These are phyloP conservation scores for Naja naja DNA, from an alignment of 2,113 vertebrate species.

Conservation along the genomic window DNA sequence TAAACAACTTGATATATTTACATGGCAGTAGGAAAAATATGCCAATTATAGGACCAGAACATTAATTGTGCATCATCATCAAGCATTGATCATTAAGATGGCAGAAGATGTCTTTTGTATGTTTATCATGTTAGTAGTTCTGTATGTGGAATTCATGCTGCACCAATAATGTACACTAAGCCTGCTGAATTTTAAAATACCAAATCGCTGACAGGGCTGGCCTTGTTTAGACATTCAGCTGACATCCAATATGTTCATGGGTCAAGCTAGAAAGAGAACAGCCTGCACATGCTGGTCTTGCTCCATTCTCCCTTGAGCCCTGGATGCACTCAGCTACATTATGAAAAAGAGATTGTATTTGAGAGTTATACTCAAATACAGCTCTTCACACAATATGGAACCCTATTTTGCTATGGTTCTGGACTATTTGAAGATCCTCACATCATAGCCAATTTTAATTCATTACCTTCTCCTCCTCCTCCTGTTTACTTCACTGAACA, in stretches of 20 bases:
- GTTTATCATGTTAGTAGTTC: not conserved
- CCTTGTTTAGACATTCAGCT: not conserved
- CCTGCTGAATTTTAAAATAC: not conserved
- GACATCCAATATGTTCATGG: not conserved
- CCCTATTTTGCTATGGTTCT: not conserved
- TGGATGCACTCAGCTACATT: not conserved
- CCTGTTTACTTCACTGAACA: not conserved
- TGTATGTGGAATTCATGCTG: not conserved
- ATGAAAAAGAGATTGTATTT: not conserved
- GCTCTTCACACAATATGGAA: not conserved
- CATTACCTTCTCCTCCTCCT: not conserved
- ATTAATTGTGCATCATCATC: not conserved
- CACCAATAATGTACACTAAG: not conserved
- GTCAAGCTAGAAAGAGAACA: not conserved
- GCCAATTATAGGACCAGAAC: not conserved
- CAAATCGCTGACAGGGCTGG: not conserved
- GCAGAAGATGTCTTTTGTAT: too few relatives aligned
- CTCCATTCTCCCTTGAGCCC: not conserved
- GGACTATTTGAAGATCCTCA: not conserved
- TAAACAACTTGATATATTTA: not conserved
- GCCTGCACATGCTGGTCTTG: not conserved
- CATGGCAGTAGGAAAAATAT: not conserved
- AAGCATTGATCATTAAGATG: not conserved
- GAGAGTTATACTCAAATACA: not conserved
- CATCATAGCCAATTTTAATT: not conserved